phyloP scores from a whole-genome alignment of 2,888 invertebrate genomes.

The Drosophila affinis region DNA sequence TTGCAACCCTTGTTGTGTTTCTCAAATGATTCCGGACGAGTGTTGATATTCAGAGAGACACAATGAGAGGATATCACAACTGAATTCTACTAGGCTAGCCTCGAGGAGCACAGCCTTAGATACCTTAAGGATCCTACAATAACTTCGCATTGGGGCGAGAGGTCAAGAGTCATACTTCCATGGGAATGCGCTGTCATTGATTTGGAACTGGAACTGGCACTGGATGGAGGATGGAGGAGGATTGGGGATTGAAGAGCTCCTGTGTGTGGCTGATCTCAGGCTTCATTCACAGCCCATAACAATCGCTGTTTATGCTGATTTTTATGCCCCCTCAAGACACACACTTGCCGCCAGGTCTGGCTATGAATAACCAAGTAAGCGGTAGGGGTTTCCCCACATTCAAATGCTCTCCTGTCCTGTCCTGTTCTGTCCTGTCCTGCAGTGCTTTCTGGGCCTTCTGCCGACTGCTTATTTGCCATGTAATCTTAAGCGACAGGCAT shows the following conservation, averaged over 20 bases:
- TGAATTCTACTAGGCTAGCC: conserved; percentile 56
- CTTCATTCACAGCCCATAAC: conserved; percentile 76
- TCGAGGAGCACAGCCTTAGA: neutral
- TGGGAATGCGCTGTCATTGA: conserved; percentile 12
- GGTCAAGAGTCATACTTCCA: neutral
- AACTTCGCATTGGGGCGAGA: neutral
- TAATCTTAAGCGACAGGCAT: conserved; percentile 81
- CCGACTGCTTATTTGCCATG: conserved; percentile 68
- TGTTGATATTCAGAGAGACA: conserved; percentile 5
- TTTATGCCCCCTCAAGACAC: conserved; percentile 62
- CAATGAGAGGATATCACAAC: conserved; percentile 54
- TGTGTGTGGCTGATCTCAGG: conserved; percentile 12
- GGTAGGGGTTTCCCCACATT: conserved; percentile 50
- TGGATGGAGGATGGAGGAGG: no score
- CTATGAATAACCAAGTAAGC: conserved; percentile 78
- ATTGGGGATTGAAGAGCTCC: conserved; percentile 3
- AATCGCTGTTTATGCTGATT: conserved; percentile 78
- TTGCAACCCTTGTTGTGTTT: conserved; percentile 20
- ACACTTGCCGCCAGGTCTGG: conserved; percentile 64
- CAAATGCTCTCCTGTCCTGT: conserved; percentile 45
- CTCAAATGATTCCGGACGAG: conserved; percentile 3
- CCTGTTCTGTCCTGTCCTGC: conserved; percentile 19
- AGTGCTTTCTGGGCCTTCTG: conserved; percentile 17
- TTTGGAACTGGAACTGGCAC: conserved; percentile 10
- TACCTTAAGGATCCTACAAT: no score